Percentiles rank a stretch among this genome's conserved stretches.
Evolutionary conservation across 2,113 vertebrate species (phyloP).

Genomic region (Macroglossus sobrinus): DNA sequence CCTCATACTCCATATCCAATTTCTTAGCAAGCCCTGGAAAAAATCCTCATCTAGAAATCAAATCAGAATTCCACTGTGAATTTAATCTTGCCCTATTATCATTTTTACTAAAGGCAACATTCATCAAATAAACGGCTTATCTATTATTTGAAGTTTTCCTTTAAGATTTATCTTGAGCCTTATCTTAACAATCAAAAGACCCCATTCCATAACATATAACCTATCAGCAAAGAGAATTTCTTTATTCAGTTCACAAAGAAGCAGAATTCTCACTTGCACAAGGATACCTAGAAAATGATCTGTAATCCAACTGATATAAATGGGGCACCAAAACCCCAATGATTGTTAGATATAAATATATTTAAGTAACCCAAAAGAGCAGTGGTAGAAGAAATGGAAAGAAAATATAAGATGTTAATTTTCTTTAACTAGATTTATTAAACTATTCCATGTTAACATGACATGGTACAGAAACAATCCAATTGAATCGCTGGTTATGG

Average conservation of each 20-base stretch:
- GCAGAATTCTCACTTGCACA: not conserved
- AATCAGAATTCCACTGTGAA: not conserved
- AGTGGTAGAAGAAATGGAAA: not conserved
- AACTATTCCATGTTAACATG: conserved; percentile 16
- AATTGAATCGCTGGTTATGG: not conserved
- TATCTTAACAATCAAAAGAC: conserved; percentile 14
- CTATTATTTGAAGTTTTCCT: conserved; percentile 21
- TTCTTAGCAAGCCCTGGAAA: not conserved
- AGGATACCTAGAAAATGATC: not conserved
- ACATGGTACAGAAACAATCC: not conserved
- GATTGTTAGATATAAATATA: not conserved
- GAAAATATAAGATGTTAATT: not conserved
- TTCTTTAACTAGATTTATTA: conserved; percentile 16
- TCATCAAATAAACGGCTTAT: conserved; percentile 1
- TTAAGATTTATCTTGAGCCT: not conserved
- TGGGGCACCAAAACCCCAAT: not conserved
- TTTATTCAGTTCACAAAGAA: conserved; percentile 24
- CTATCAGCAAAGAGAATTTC: not conserved
- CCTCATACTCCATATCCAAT: not conserved
- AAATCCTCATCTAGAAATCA: not conserved
- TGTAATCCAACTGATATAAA: not conserved
- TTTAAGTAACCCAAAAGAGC: not conserved
- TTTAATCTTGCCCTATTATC: not conserved
- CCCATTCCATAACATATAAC: not conserved
- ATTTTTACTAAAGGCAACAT: not conserved